A percentile compares a stretch with the other conserved stretches of the same genome.
Conservation (phyloP, 1,140 invertebrate species). For the Nixonia krombeini region DNA sequence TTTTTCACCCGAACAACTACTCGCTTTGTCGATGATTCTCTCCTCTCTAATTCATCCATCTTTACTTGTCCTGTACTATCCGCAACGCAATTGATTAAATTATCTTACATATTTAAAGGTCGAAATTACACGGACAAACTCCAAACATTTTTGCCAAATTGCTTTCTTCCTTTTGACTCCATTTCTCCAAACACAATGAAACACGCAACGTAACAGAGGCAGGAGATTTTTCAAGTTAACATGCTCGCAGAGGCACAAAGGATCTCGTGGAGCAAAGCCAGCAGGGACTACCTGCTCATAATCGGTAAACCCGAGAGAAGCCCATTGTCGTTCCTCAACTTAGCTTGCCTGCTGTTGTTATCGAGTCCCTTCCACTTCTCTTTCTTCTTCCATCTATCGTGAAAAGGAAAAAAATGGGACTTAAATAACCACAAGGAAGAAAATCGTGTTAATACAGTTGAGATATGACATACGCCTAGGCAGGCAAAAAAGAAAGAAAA, state of each 20-base stretch:
- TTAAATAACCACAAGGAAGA: conserved; percentile 43
- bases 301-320: conserved; percentile 43
- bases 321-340: conserved; percentile 47
- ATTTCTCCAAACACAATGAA: not conserved
- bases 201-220: conserved; percentile 9
- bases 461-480: conserved; percentile 33
- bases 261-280: conserved; percentile 15
- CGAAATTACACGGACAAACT: not conserved
- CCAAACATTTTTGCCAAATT: not conserved
- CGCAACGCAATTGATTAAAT: no score
- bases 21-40: no score
- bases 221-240: conserved; percentile 37
- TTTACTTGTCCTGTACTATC: no score
- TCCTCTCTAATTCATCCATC: no score
- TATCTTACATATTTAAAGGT: not conserved
- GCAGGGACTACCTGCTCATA: conserved; percentile 49
- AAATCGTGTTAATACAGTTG: conserved; percentile 45
- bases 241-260: conserved; percentile 30
- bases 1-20: no score
- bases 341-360: conserved; percentile 50
- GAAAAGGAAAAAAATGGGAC: conserved; percentile 30
- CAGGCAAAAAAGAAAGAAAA: not conserved
- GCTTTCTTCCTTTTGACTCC: not conserved
- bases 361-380: conserved; percentile 40
- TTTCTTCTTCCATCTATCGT: conserved; percentile 36